Evolutionary conservation across 2,797 vertebrate genomes (phyloP), one percentile per base, ranked within the genome.

Genomic region (Pelochelys cantorii): DNA sequence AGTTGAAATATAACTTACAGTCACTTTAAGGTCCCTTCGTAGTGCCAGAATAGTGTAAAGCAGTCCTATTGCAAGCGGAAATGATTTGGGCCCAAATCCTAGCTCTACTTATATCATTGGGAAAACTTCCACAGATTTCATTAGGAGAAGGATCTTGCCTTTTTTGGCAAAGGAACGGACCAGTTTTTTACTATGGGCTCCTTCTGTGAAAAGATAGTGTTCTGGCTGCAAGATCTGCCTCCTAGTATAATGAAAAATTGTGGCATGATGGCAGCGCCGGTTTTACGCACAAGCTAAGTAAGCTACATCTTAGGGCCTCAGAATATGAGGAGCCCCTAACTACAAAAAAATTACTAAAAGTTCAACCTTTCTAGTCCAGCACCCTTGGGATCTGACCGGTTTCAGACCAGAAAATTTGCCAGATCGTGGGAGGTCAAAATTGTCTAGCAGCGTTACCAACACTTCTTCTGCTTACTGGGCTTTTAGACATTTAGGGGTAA

Each of bases 51-150:
- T 79, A 18, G 3, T 85, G 82, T 86, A 88, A 90, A 83, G 0
- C 17, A 81, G 12, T 2, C 53, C 55, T 86, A 31, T 48, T 54
- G 31, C 74, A 62, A 52, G 13, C 42, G 86, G 56, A 2, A 11
- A 81, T 48, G 25, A 17, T 77, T 52, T 77, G 74, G 74, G 74
- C 22, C 74, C 42, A 48, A 77, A 77, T 75, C 12, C 42, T 75
- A 27, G 65, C 85, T 54, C 23, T 78, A 86, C 18, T 71, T 18
- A 87, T 74, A 79, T 88, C 25, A 59, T 0, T 42, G 14, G 14
- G 79, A 83, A 85, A 95, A 71, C 79, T 17, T 83, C 52, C 12
- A n/a, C 84, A 79, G 20, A 57, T 91, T 89, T 84, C 29, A 83
- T 14, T 48, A 4, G 8, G 3, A 83, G 81, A 89, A 93, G 71